phyloP scores from a whole-genome alignment of 1,140 invertebrate genomes.

The Aphaenogaster floridana region DNA sequence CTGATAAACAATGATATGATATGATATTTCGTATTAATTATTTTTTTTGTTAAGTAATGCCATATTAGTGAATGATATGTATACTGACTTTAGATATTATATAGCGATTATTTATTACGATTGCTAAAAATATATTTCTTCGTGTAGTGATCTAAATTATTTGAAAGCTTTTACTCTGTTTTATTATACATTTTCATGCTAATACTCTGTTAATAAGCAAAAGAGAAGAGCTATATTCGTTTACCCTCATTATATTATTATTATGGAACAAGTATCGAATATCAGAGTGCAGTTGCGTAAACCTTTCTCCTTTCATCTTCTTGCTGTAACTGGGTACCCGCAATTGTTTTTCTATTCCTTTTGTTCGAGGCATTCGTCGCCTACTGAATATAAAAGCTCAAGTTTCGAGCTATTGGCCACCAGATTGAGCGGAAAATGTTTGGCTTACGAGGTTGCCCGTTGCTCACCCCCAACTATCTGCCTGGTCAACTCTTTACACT shows the following conservation, averaged over 20 bases:
- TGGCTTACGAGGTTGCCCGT: conserved; percentile 73
- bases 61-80: background rate
- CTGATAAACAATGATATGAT: background rate
- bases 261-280: conserved; percentile 24
- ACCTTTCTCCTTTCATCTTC: conserved; percentile 30
- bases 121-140: conserved; percentile 5
- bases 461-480: conserved; percentile 25
- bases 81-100: background rate
- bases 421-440: conserved; percentile 78
- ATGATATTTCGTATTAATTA: background rate
- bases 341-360: conserved; percentile 49
- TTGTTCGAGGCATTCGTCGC: conserved; percentile 31
- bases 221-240: background rate
- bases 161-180: background rate
- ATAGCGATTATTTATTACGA: background rate
- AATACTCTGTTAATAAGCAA: conserved; percentile 7
- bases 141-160: background rate
- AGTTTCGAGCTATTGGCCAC: conserved; percentile 73
- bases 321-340: background rate
- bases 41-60: background rate
- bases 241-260: background rate
- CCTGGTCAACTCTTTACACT: conserved; percentile 54
- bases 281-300: conserved; percentile 14
- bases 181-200: background rate
- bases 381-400: conserved; percentile 71